Base-by-base conservation (phyloP, 2,113 vertebrate genomes). In the Varanus komodoensis region DNA sequence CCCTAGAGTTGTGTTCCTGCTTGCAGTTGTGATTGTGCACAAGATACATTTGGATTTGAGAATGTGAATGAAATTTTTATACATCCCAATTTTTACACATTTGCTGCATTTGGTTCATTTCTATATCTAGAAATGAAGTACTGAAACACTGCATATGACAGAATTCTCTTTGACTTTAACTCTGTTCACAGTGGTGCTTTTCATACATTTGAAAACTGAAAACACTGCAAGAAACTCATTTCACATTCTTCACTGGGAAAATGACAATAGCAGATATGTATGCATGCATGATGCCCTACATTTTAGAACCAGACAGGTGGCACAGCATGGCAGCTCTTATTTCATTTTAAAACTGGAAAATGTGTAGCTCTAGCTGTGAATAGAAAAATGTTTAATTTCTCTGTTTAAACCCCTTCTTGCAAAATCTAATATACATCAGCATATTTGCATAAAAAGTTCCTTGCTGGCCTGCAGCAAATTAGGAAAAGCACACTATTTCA, bases 201-300 rank as follows among this genome's bases (percentile, higher is more conserved):
- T 92, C 71, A 73, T 0, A 0, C 68, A 84, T 68, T 89, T 0
- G 0, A 0, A 84, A 74, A 15, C 52, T 73, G 61, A 86, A 5
- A 12, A 6, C 74, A 91, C 71, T 87, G 44, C 38, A 92, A 92
- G 27, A 34, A 57, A 82, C 81, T 89, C 0, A 81, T 82, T 94
- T 94, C 89, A 71, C 88, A 92, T 84, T 90, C 57, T 25, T n/a
- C 34, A 25, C 1, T 77, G 11, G 89, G 84, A 86, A 93, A 93
- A 84, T 7, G 14, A 68, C 44, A 89, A 32, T 6, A 5, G 48
- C 57, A 87, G 82, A 1, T 91, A n/a, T 0, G 0, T 0, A 0
- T 57, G 73, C 17, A 9, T 0, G 0, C 61, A 48, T 80, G 17
- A 94, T 91, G 80, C 25, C 23, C 68, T 84, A 67, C 21, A 81